A percentile compares a stretch with the other conserved stretches of the same genome.
Conservation (phyloP, 2,888 invertebrate species). For the Agrilus biguttatus region DNA sequence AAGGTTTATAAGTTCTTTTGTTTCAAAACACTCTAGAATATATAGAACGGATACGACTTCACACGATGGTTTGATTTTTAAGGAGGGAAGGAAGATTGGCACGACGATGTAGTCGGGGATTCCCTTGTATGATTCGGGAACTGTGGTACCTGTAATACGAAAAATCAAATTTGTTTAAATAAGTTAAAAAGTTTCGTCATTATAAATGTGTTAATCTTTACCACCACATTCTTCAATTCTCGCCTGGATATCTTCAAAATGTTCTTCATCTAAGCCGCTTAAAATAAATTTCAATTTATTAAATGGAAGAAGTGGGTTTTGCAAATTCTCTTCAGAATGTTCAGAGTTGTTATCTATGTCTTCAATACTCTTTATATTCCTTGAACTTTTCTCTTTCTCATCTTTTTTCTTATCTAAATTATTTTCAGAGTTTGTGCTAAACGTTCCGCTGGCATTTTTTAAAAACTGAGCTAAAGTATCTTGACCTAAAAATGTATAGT, state of each 20-base stretch:
- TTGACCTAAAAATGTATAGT: constrained; percentile 6
- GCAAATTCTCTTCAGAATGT: too few relatives aligned
- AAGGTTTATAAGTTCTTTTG: constrained; percentile 41
- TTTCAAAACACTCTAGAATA: constrained; percentile 52
- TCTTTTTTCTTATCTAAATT: background rate
- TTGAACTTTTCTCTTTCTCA: too few relatives aligned
- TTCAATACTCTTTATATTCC: too few relatives aligned
- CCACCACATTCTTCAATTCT: constrained; percentile 32
- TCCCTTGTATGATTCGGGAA: constrained; percentile 33
- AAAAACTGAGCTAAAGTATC: constrained; percentile 22
- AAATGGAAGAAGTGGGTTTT: too few relatives aligned
- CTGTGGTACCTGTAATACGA: constrained; percentile 36
- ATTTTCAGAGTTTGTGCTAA: too few relatives aligned
- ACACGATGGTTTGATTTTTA: constrained; percentile 23
- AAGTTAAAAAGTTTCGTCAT: too few relatives aligned
- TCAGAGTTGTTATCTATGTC: too few relatives aligned
- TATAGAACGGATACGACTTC: constrained; percentile 58
- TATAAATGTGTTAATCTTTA: too few relatives aligned
- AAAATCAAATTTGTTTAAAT: too few relatives aligned
- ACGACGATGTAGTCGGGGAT: constrained; percentile 53
- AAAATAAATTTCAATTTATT: constrained; percentile 13
- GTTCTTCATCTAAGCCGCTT: constrained; percentile 16
- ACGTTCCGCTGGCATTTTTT: constrained; percentile 5
- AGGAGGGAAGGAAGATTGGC: constrained; percentile 25
- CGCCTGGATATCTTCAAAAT: constrained; percentile 23